Percentiles rank a stretch among this genome's conserved stretches.
Evolutionary conservation across 2,113 vertebrate species (phyloP).

Genomic region (Speoplatyrhinus poulsoni): DNA sequence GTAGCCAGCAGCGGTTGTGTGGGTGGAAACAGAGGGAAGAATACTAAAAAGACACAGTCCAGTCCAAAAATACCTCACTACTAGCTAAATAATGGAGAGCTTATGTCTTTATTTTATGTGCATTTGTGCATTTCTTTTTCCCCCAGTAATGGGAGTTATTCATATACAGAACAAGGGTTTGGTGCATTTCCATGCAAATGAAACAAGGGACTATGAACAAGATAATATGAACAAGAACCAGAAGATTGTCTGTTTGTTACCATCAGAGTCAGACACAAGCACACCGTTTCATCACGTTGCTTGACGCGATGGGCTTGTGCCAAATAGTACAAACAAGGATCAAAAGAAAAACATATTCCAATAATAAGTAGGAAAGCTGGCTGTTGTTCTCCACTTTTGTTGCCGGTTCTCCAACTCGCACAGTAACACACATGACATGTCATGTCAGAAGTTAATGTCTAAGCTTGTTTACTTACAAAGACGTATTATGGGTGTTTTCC

Average conservation of each 20-base stretch:
- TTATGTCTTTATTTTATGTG: background rate
- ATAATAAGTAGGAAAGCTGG: background rate
- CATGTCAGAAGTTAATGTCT: too few relatives aligned
- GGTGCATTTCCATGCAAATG: constrained; percentile 21
- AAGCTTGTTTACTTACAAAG: too few relatives aligned
- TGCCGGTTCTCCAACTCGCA: too few relatives aligned
- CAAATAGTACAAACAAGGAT: background rate
- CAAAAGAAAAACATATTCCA: background rate
- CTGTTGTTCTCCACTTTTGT: too few relatives aligned
- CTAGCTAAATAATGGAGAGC: constrained; percentile 13
- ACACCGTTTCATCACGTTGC: background rate
- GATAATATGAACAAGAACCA: constrained; percentile 25
- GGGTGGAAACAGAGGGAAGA: constrained; percentile 6
- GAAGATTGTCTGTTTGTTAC: constrained; percentile 15
- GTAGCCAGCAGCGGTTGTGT: constrained; percentile 11
- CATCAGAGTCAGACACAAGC: constrained; percentile 1
- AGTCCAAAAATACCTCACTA: constrained; percentile 18
- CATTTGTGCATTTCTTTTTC: background rate
- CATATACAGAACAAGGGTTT: constrained; percentile 20
- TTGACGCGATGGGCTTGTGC: background rate
- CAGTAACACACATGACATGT: too few relatives aligned
- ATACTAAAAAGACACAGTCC: constrained; percentile 11
- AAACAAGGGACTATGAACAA: background rate
- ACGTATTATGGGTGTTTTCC: too few relatives aligned
- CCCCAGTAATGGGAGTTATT: constrained; percentile 26